Evolutionary conservation across 2,113 vertebrate genomes (phyloP).

Genomic region (Cavia porcellus): DNA sequence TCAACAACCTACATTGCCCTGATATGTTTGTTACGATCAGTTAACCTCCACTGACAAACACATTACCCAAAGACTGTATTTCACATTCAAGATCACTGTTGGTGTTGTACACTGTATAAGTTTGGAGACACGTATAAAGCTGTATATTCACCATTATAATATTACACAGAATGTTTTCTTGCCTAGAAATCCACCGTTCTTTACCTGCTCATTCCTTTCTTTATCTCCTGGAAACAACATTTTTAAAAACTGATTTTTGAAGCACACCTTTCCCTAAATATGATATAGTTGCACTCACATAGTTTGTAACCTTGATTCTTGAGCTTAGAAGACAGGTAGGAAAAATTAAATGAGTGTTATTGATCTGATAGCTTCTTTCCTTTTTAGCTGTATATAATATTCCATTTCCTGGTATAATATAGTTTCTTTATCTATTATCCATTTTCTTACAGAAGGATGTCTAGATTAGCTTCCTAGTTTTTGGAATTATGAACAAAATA

Average conservation of each 20-base stretch:
- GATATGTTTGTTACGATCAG: no score
- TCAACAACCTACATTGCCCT: background rate
- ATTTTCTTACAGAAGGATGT: background rate
- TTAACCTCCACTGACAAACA: background rate
- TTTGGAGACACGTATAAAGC: background rate
- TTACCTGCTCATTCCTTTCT: background rate
- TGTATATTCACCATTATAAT: background rate
- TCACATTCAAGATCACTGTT: background rate
- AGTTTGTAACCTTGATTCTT: background rate
- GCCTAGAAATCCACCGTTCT: background rate
- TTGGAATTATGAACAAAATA: background rate
- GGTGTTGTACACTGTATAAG: background rate
- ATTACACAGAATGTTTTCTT: background rate
- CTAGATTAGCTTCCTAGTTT: background rate
- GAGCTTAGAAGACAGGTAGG: no score
- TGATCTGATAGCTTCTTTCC: background rate
- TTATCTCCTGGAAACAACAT: background rate
- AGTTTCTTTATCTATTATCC: background rate
- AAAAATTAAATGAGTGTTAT: no score
- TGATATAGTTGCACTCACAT: background rate
- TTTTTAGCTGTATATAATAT: background rate
- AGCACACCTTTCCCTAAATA: background rate
- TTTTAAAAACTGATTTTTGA: background rate
- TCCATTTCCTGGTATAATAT: background rate
- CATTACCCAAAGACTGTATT: no score